Evolutionary conservation across 2,797 vertebrate species (phyloP), one percentile per base, ranked within the genome.

Genomic region (Xenops minutus): DNA sequence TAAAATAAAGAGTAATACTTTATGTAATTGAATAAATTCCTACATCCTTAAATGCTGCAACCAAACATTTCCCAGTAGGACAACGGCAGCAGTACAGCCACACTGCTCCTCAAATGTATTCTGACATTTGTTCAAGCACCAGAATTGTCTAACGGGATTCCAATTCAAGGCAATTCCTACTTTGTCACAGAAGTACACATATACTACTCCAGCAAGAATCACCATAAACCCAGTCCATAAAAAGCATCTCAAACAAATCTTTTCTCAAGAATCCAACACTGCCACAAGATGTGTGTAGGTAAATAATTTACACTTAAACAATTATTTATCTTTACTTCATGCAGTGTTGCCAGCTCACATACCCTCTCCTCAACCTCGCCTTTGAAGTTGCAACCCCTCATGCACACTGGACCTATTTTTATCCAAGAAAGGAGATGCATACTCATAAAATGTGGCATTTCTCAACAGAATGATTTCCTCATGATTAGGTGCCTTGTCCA

Each of bases 101-200:
- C 1, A 1, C 16, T 17, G 34, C 39, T 73, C 32, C 36, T 84
- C 48, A 54, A 51, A 52, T 0, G 0, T 18, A 32, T 44, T 43
- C 59, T 46, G 36, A 43, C 34, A 52, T 48, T 67, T 55, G 21
- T 34, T 58, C 76, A 69, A 83, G 55, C 19, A 63, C 46, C n/a
- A 56, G 6, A 59, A n/a, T 3, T 49, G 34, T 44, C 55, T 37
- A 32, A 7, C 4, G 3, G 32, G 26, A 77, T 59, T 67, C 67
- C 71, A 55, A 67, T 19, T 36, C 29, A 56, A 55, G 29, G 29
- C 37, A 46, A 27, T 19, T 71, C 54, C 64, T 66, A 29, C 15
- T 30, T 16, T 72, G 55, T 26, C n/a, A 48, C 22, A 69, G 21
- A 78, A 72, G 16, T 30, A 64, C 49, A 14, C 3, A 12, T 0